A percentile compares a stretch with the other conserved stretches of the same genome.
phyloP scores from a whole-genome alignment of 2,113 vertebrate genomes.

The Epinephelus fuscoguttatus region DNA sequence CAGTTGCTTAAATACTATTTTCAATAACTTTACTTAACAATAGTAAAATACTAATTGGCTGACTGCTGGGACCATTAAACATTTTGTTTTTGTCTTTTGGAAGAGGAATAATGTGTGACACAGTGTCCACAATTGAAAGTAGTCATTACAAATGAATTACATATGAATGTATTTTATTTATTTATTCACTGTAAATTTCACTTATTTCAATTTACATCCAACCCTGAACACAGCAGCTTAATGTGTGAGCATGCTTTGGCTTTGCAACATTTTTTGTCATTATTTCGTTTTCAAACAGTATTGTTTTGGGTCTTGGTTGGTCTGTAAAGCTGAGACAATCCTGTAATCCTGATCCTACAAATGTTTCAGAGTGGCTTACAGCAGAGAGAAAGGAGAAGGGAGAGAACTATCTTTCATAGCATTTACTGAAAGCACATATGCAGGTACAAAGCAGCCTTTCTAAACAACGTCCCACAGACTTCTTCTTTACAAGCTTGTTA shows the following conservation, averaged over 20 bases:
- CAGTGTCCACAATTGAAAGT: neutral
- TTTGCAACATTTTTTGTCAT: neutral
- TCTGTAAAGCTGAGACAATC: neutral
- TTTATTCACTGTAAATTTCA: neutral
- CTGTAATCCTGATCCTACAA: neutral
- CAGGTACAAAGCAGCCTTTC: slow-evolving; percentile 1
- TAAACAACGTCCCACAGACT: neutral
- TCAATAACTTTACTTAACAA: no score
- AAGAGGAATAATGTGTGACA: no score
- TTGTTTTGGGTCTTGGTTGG: neutral
- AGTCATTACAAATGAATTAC: neutral
- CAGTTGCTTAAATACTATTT: no score
- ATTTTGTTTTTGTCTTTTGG: no score
- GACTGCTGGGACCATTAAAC: no score
- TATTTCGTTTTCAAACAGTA: neutral
- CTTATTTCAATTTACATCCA: neutral
- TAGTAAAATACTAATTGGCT: no score
- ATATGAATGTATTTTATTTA: neutral
- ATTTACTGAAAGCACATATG: slow-evolving; percentile 11
- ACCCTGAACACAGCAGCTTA: no score
- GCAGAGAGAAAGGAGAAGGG: neutral
- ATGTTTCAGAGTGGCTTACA: neutral
- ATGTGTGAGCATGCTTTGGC: neutral
- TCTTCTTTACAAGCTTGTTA: slow-evolving; percentile 13
- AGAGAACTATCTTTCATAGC: neutral